phyloP scores from a whole-genome alignment of 2,888 invertebrate species.

The Phengaris alcon region DNA sequence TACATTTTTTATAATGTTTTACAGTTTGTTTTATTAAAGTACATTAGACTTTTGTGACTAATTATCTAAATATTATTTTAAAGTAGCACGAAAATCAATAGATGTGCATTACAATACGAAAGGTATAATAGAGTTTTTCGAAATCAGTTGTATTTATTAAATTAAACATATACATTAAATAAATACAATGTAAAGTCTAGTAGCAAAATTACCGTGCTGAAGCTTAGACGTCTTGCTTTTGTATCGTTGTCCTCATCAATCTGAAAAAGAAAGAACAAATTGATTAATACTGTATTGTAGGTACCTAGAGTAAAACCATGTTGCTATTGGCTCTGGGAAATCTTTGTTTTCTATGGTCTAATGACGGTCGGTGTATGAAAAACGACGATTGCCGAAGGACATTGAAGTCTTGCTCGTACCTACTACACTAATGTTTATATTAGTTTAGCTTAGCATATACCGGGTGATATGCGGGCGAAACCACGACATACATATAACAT shows the following conservation, averaged over 20 bases:
- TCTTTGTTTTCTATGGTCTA: no score
- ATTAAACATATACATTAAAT: no score
- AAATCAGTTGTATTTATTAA: no score
- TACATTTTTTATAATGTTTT: constrained; percentile 7
- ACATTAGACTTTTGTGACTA: neutral
- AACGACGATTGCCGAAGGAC: no score
- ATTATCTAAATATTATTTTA: neutral
- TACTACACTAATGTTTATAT: no score
- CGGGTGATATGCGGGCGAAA: no score
- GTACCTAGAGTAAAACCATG: neutral
- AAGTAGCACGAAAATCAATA: neutral
- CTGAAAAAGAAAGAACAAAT: neutral
- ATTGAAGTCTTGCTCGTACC: no score
- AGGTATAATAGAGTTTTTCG: neutral
- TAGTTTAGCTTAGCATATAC: no score
- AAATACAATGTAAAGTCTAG: neutral
- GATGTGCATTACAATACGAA: neutral
- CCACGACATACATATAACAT: no score
- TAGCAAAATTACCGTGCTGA: neutral
- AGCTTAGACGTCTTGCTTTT: neutral
- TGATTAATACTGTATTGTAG: neutral
- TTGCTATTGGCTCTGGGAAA: no score
- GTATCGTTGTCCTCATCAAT: neutral
- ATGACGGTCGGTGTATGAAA: no score
- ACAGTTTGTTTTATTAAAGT: neutral